These are phyloP conservation scores for Chrysemys picta DNA, from an alignment of 2,113 vertebrate species.

Conservation along the genomic window DNA sequence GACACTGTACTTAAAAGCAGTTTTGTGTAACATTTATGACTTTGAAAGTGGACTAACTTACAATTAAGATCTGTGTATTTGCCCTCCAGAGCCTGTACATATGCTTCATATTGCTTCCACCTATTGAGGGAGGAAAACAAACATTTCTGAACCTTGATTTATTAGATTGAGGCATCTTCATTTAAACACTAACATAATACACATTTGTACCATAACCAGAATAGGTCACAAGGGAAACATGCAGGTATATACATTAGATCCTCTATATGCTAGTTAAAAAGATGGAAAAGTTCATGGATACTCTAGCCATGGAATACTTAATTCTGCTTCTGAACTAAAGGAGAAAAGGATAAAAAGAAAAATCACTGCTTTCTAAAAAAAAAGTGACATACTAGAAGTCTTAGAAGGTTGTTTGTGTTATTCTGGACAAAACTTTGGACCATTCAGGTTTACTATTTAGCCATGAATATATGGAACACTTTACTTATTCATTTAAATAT, in stretches of 20 bases:
- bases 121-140: conserved; percentile 75
- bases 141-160: conserved; percentile 13
- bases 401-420: not conserved
- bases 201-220: not conserved
- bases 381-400: not conserved
- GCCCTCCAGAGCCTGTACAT: conserved; percentile 96
- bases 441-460: not conserved
- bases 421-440: not conserved
- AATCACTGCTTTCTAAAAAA: not conserved
- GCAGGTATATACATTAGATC: fast-evolving
- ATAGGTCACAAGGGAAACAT: not conserved
- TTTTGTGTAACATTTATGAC: not conserved
- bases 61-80: conserved; percentile 98
- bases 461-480: not conserved
- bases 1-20: not conserved
- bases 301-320: not conserved
- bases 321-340: not conserved
- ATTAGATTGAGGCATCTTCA: not conserved
- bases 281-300: not conserved
- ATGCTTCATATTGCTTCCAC: conserved; percentile 98
- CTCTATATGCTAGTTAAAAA: not conserved
- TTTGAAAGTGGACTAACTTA: conserved; percentile 83
- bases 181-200: not conserved
- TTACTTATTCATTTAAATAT: not conserved
- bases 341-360: not conserved